These are phyloP conservation scores for Carassius carassius DNA, from an alignment of 2,113 vertebrate species.

Conservation along the genomic window DNA sequence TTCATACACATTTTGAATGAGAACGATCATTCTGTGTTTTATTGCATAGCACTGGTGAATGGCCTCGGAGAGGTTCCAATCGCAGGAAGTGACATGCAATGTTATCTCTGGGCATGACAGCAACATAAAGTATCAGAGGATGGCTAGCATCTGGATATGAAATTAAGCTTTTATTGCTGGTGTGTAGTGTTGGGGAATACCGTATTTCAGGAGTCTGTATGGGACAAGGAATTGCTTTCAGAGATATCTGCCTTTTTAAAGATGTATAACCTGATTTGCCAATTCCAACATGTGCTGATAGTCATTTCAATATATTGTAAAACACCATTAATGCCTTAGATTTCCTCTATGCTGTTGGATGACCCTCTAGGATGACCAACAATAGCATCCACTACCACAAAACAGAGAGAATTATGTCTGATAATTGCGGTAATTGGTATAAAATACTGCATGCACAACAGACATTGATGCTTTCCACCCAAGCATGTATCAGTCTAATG, in stretches of 20 bases:
- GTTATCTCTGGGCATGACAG: conserved; percentile 37
- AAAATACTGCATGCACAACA: neutral
- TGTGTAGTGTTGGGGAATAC: conserved; percentile 41
- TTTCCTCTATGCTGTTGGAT: too few relatives aligned
- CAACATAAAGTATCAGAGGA: conserved; percentile 51
- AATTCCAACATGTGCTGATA: neutral
- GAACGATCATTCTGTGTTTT: conserved; percentile 13
- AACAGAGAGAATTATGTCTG: neutral
- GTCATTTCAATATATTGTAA: neutral
- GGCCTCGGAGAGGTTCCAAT: conserved; percentile 23
- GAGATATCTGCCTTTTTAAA: conserved; percentile 27
- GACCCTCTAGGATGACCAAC: neutral
- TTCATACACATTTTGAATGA: neutral
- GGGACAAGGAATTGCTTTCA: conserved; percentile 41
- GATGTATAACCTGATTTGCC: conserved; percentile 35
- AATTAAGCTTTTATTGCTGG: conserved; percentile 63
- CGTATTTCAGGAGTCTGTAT: conserved; percentile 44
- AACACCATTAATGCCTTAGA: neutral
- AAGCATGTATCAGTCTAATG: neutral
- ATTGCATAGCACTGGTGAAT: neutral
- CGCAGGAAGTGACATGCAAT: conserved; percentile 25
- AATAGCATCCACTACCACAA: neutral
- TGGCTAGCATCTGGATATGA: conserved; percentile 60
- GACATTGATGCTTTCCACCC: neutral
- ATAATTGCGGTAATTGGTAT: neutral